Evolutionary conservation across 2,797 vertebrate genomes (phyloP).

Genomic region (Chelidonichthys spinosus): DNA sequence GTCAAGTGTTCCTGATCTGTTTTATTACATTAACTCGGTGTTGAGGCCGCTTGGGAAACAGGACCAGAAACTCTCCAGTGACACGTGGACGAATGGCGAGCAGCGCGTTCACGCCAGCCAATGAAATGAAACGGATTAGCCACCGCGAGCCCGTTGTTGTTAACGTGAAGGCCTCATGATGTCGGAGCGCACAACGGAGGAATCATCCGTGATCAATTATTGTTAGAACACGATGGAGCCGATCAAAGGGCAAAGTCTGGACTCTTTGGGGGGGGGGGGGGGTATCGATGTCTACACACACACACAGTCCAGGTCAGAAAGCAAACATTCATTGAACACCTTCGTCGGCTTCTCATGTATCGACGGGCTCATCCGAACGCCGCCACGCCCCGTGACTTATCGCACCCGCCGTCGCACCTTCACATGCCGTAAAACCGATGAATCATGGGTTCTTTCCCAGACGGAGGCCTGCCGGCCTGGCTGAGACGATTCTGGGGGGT

Average conservation of each 20-base stretch:
- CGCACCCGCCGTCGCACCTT: not conserved
- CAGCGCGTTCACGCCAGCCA: not conserved
- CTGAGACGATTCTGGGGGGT: conserved; percentile 64
- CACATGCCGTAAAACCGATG: no score
- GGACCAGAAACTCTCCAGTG: not conserved
- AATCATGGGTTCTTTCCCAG: no score
- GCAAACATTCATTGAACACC: conserved; percentile 33
- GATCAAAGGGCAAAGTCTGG: conserved; percentile 77
- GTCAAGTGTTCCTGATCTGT: conserved; percentile 70
- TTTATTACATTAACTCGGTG: conserved; percentile 69
- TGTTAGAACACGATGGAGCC: conserved; percentile 59
- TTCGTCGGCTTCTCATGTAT: not conserved
- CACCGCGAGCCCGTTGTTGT: conserved; percentile 6
- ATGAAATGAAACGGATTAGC: not conserved
- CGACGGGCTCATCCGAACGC: not conserved
- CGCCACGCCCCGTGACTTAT: not conserved
- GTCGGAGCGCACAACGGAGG: conserved; percentile 11
- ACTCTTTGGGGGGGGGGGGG: conserved; percentile 63
- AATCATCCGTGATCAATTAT: conserved; percentile 67
- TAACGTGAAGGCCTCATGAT: not conserved
- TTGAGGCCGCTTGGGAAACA: conserved; percentile 41
- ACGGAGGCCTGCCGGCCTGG: conserved; percentile 27
- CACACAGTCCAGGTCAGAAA: conserved; percentile 41
- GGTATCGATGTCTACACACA: conserved; percentile 26
- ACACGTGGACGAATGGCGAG: no score